Evolutionary conservation across 1,140 invertebrate genomes (phyloP), one percentile per base, ranked within the genome.

Genomic region (Drosophila nigrodunni): DNA sequence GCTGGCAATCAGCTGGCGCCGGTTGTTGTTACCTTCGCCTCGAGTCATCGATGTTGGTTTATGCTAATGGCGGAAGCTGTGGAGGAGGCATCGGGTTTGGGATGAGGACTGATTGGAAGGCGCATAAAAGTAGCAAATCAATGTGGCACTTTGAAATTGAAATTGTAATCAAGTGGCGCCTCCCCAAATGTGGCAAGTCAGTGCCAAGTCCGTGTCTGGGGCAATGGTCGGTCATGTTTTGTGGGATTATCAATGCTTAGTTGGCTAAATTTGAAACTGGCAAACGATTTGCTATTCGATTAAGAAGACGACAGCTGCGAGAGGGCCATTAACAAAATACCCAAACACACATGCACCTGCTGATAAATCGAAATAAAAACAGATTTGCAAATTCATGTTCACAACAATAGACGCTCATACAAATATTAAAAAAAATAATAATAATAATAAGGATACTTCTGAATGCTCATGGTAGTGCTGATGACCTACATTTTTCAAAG

Each of bases 41-140:
- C 59, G 60, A 30, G 50, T 37, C 37, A 60, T 64, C 62, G 67
- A 65, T 80, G 54, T 76, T 54, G 61, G 82, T 72, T 88, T 88
- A 87, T 87, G 82, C 82, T 87, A 87, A 87, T 87, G 82, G 76
- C 82, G 83, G 77, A 79, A 77, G 76, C 73, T 77, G 71, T 79
- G 68, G 73, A 76, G 25, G 6, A 7, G 49, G 25, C 50, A 6
- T 30, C 3, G 25, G 25, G 25, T 2, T 30, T 2, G 25, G 25
- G 25, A 30, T 30, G 54, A 41, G 15, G 37, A 41, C 54, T 57
- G 54, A 86, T 86, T 86, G 80, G 77, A 88, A 90, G 83, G 83
- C 77, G 81, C 81, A 87, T 80, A 75, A 89, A 87, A 90, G 80
- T 85, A 90, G 85, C 80, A 85, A 88, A 89, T 90, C 86, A 90